Percentiles rank a stretch among this genome's conserved stretches.
Conservation (phyloP, 2,888 invertebrate genomes). For the Ichneumon xanthorius region DNA sequence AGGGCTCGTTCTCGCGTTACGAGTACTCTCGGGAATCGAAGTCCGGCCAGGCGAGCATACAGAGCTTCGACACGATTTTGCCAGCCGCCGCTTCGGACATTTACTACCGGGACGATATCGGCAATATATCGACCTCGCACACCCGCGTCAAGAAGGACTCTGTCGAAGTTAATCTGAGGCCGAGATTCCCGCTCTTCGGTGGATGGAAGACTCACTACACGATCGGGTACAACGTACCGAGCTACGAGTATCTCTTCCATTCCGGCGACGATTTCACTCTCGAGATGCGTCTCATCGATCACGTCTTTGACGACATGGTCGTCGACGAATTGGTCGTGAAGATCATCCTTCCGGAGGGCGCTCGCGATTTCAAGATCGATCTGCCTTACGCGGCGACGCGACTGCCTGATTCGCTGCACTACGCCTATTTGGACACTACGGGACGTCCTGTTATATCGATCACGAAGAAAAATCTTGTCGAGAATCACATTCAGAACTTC, state of each 20-base stretch:
- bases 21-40: constrained; percentile 98
- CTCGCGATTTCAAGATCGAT: constrained; percentile 91
- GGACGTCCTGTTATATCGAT: constrained; percentile 96
- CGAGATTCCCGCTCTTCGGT: constrained; percentile 98
- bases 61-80: constrained; percentile 94
- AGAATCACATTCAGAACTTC: constrained; percentile 98
- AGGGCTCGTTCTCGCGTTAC: constrained; percentile 96
- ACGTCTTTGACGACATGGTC: constrained; percentile 98
- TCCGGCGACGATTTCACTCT: constrained; percentile 92
- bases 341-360: constrained; percentile 97
- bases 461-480: constrained; percentile 94
- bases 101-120: constrained; percentile 99
- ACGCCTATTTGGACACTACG: constrained; percentile 97
- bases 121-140: constrained; percentile 99
- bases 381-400: constrained; percentile 93
- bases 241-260: constrained; percentile 97
- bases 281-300: constrained; percentile 98
- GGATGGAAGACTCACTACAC: constrained; percentile 99
- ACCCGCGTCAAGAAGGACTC: constrained; percentile 95
- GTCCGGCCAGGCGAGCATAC: constrained; percentile 95
- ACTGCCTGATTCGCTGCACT: constrained; percentile 91
- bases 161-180: constrained; percentile 97
- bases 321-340: constrained; percentile 95
- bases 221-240: constrained; percentile 98
- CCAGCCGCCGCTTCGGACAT: constrained; percentile 97